Conservation (phyloP, 2,113 vertebrate species). For the Oreochromis aureus region DNA sequence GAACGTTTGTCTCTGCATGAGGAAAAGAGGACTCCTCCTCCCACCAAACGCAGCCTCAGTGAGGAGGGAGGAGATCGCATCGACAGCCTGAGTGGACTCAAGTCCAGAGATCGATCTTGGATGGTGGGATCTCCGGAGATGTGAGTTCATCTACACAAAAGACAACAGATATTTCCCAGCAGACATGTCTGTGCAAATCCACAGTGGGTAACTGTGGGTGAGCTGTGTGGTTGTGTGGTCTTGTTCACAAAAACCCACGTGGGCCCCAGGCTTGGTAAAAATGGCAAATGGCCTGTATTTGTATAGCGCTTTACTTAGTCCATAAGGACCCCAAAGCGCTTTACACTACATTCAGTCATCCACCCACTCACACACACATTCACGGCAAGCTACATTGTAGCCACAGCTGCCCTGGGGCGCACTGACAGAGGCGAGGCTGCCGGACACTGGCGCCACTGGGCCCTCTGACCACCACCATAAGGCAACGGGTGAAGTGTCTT, state of each 20-base stretch:
- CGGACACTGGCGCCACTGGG: too few species aligned
- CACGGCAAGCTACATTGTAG: too few species aligned
- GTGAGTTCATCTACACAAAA: constrained; percentile 59
- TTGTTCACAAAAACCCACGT: not conserved
- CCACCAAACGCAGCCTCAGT: constrained; percentile 91
- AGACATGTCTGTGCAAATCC: not conserved
- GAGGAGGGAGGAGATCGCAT: constrained; percentile 88
- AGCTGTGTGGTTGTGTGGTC: not conserved
- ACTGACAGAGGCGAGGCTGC: too few species aligned
- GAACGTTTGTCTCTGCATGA: constrained; percentile 91
- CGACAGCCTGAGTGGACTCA: constrained; percentile 80
- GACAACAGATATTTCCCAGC: not conserved
- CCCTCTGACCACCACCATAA: too few species aligned
- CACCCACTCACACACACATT: too few species aligned
- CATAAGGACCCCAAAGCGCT: too few species aligned
- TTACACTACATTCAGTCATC: too few species aligned
- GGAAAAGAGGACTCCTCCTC: constrained; percentile 84
- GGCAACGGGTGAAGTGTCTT: too few species aligned
- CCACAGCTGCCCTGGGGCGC: too few species aligned
- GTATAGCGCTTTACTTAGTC: too few species aligned
- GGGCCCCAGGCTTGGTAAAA: too few species aligned
- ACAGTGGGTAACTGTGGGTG: not conserved
- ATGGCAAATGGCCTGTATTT: too few species aligned
- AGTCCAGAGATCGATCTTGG: constrained; percentile 87
- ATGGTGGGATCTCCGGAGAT: constrained; percentile 94